Evolutionary conservation across 2,113 vertebrate species (phyloP).

Genomic region (Brachyhypopomus occidentalis): DNA sequence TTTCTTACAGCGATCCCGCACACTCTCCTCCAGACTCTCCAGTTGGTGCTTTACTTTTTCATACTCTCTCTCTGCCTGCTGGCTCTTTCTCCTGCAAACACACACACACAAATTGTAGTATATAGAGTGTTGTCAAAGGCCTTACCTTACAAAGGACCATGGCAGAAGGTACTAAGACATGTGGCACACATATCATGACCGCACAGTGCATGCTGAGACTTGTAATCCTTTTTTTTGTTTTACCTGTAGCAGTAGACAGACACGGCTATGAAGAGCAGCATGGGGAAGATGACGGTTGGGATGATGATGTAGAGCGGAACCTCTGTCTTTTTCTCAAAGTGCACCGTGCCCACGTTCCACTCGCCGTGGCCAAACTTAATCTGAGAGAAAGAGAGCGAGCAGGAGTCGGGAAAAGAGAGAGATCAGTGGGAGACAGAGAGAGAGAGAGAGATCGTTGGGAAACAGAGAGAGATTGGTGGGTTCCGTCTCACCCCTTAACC

Average conservation of each 20-base stretch:
- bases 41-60: conserved; percentile 95
- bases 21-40: conserved; percentile 93
- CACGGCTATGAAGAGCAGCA: conserved; percentile 83
- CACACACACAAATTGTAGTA: neutral
- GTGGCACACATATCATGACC: neutral
- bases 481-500: too few species aligned
- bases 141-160: neutral
- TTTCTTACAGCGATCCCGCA: conserved; percentile 95
- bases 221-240: conserved; percentile 14
- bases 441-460: conserved; percentile 68
- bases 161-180: neutral
- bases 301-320: conserved; percentile 87
- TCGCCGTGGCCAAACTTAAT: conserved; percentile 88
- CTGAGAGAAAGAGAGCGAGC: conserved; percentile 66
- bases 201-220: conserved; percentile 1
- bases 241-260: conserved; percentile 96
- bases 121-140: neutral
- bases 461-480: neutral
- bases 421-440: neutral
- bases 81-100: conserved; percentile 88
- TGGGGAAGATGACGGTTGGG: conserved; percentile 88
- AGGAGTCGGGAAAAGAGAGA: neutral
- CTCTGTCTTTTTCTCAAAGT: conserved; percentile 80
- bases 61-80: conserved; percentile 93
- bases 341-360: conserved; percentile 86